These are phyloP conservation scores for Apotomis betuletana DNA, from an alignment of 2,888 invertebrate species.

Conservation along the genomic window DNA sequence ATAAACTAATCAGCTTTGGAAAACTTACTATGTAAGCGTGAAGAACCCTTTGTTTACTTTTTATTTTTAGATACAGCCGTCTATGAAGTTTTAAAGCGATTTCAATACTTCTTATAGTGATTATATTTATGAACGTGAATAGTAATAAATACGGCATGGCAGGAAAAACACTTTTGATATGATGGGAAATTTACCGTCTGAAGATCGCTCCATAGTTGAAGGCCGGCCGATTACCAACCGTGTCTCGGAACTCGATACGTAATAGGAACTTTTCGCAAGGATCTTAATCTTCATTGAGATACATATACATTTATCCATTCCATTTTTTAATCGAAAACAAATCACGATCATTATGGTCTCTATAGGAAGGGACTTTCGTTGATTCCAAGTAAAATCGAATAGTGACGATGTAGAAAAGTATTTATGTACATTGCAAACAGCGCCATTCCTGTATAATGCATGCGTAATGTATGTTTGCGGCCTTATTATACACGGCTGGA, in stretches of 20 bases:
- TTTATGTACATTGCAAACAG: no score
- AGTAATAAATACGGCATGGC: constrained; percentile 16
- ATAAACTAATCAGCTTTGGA: constrained; percentile 20
- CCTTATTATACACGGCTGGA: no score
- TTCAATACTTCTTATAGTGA: not conserved
- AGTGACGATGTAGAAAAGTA: no score
- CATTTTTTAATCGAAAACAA: constrained; percentile 8
- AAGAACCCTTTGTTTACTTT: constrained; percentile 21
- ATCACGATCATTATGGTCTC: not conserved
- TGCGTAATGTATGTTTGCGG: no score
- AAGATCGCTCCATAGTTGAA: constrained; percentile 17
- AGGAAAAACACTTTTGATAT: constrained; percentile 11
- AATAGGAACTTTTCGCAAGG: constrained; percentile 1
- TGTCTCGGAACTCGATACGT: constrained; percentile 22
- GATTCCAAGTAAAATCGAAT: no score
- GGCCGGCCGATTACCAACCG: constrained; percentile 32
- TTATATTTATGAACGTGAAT: constrained; percentile 25
- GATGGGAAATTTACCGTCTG: constrained; percentile 30
- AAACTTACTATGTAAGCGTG: constrained; percentile 27
- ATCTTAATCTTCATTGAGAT: constrained; percentile 9
- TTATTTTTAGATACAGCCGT: constrained; percentile 26
- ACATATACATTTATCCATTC: no score
- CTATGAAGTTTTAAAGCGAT: constrained; percentile 8
- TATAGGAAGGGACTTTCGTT: no score
- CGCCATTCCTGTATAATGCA: not conserved